These are phyloP conservation scores for Pterocles gutturalis DNA, from an alignment of 2,113 vertebrate genomes.

Conservation along the genomic window DNA sequence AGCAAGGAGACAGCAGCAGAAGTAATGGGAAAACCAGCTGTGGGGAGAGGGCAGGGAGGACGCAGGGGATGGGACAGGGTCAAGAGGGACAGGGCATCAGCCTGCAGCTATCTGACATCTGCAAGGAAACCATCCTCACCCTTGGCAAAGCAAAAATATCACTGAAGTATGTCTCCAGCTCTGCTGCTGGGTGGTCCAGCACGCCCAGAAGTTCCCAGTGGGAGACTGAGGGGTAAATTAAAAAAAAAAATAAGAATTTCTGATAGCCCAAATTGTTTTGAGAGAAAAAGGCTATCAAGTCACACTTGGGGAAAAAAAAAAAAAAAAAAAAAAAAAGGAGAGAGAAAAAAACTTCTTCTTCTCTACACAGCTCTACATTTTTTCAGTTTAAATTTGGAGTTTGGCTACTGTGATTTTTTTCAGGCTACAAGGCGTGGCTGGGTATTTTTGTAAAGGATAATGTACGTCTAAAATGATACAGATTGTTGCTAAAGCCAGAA, in stretches of 20 bases:
- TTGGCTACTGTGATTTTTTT: constrained; percentile 37
- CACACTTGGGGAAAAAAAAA: neutral
- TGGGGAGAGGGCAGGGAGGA: neutral
- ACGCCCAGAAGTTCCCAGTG: neutral
- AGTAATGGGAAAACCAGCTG: neutral
- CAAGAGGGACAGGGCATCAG: neutral
- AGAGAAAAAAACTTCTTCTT: neutral
- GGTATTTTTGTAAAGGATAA: constrained; percentile 54
- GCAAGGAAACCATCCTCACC: neutral
- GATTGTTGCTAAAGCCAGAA: constrained; percentile 21
- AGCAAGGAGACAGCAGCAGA: neutral
- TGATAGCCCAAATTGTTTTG: neutral
- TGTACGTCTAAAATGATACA: constrained; percentile 13
- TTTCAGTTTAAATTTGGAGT: constrained; percentile 23
- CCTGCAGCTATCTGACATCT: neutral
- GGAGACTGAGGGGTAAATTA: neutral
- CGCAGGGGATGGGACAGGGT: neutral
- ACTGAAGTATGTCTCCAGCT: neutral
- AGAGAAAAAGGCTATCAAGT: neutral
- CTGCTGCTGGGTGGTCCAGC: neutral
- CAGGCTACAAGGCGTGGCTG: constrained; percentile 32
- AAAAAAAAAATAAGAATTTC: neutral
- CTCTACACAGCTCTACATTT: neutral
- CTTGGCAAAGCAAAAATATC: neutral
- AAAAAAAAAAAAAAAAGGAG: no score